Conservation (phyloP, 2,113 vertebrate species). For the Nothoprocta perdicaria region DNA sequence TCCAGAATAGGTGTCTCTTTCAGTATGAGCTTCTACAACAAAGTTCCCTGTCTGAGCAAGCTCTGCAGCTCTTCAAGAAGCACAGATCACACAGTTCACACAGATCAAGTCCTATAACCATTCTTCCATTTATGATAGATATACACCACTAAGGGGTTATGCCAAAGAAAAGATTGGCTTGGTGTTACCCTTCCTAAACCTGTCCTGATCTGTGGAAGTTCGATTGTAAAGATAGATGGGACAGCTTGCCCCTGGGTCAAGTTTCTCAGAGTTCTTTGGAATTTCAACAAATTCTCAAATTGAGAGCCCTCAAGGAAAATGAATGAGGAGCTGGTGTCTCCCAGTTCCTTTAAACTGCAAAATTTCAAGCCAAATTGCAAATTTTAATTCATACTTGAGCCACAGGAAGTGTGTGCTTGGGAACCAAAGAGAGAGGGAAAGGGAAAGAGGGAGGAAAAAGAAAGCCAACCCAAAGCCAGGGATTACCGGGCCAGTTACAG, state of each 20-base stretch:
- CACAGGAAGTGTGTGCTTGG: not conserved
- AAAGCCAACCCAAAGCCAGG: not conserved
- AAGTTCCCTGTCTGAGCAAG: not conserved
- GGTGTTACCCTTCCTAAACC: not conserved
- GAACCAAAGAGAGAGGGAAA: not conserved
- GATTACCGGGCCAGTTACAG: not conserved
- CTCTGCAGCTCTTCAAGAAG: not conserved
- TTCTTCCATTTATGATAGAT: not conserved
- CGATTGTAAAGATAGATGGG: not conserved
- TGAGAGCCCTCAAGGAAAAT: not conserved
- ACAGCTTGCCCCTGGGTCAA: not conserved
- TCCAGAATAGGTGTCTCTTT: not conserved
- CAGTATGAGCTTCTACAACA: not conserved
- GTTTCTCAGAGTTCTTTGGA: not conserved
- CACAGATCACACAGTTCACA: not conserved
- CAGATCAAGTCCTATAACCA: not conserved
- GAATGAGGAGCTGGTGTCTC: not conserved
- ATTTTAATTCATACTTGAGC: not conserved
- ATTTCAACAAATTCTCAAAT: constrained; percentile 5
- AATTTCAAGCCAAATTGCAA: not conserved
- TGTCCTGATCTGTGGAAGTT: not conserved
- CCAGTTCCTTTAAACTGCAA: not conserved
- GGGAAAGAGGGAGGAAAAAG: not conserved
- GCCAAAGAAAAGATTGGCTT: not conserved
- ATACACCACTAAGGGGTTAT: not conserved